A percentile compares a stretch with the other conserved stretches of the same genome.
Evolutionary conservation across 2,888 invertebrate species (phyloP).

Genomic region (Choreutis nemorana): DNA sequence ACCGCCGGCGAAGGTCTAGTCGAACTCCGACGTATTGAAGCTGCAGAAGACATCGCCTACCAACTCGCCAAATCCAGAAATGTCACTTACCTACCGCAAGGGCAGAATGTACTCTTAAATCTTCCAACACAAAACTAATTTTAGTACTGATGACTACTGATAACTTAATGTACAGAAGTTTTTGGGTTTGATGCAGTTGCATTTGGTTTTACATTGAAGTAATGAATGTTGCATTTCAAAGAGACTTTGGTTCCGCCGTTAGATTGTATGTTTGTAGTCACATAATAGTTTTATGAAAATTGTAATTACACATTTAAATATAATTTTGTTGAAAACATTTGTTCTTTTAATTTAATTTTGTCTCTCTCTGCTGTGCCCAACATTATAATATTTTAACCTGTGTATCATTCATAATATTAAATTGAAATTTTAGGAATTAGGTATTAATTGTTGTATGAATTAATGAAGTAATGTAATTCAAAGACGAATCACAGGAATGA

Average conservation of each 20-base stretch:
- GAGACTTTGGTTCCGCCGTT: conserved; percentile 46
- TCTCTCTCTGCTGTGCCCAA: too few relatives aligned
- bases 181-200: conserved; percentile 29
- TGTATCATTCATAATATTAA: too few relatives aligned
- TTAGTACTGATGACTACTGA: conserved; percentile 1
- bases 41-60: conserved; percentile 98
- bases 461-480: too few relatives aligned
- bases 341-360: too few relatives aligned
- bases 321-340: conserved; percentile 57
- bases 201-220: conserved; percentile 42
- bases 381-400: too few relatives aligned
- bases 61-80: conserved; percentile 94
- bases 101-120: conserved; percentile 84
- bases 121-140: conserved; percentile 68
- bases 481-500: too few relatives aligned
- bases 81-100: conserved; percentile 92
- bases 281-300: conserved; percentile 50
- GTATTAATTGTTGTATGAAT: too few relatives aligned
- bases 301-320: conserved; percentile 60
- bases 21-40: conserved; percentile 97
- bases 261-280: conserved; percentile 52
- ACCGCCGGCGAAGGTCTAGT: conserved; percentile 97
- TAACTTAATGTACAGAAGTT: conserved; percentile 27
- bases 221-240: conserved; percentile 47
- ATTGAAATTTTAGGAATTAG: too few relatives aligned